Evolutionary conservation across 37 sponge, comb jelly and placozoan genomes (phyloP), one percentile per base, ranked within the genome.

Genomic region (Theonella swinhoei): DNA sequence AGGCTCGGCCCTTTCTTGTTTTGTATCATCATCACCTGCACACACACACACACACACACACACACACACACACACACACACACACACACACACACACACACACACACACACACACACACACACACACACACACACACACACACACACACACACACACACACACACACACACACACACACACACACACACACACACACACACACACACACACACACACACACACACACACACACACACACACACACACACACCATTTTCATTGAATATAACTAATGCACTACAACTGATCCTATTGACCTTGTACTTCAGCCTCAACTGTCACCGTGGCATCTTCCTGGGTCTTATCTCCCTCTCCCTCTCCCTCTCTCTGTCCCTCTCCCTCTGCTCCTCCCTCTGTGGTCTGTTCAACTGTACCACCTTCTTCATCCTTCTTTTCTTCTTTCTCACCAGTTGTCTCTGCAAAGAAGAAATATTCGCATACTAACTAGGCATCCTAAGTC

Each of bases 91-190:
- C 77, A 60, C 34, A 0, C 62, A 60, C 37, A 77, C 1, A 0
- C 62, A 26, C 62, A 59, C 77, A 60, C 61, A 9, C 76, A 61
- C 62, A 29, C 77, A 26, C 60, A 35, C 62, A 25, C 35, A n/a
- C 31, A 40, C 47, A 35, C 47, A 40, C 47, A 74, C 47, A 74
- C 74, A 74, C 74, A 36, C 74, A 74, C 74, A 74, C 74, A 74
- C 74, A 74, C 74, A 74, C 74, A 40, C 42, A 35, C 47, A 74
- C 74, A 74, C 74, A 36, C 74, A 74, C 74, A 74, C 74, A 74
- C 74, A 74, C 74, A 74, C 47, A 74, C 74, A 39, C 47, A 74
- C 74, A 74, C 74, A 74, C 47, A 74, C 74, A n/a, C n/a, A n/a
- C n/a, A n/a, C n/a, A n/a, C n/a, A n/a, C n/a, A n/a, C n/a, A n/a